Evolutionary conservation across 1,140 invertebrate genomes (phyloP).

Genomic region (Camponotus pennsylvanicus): DNA sequence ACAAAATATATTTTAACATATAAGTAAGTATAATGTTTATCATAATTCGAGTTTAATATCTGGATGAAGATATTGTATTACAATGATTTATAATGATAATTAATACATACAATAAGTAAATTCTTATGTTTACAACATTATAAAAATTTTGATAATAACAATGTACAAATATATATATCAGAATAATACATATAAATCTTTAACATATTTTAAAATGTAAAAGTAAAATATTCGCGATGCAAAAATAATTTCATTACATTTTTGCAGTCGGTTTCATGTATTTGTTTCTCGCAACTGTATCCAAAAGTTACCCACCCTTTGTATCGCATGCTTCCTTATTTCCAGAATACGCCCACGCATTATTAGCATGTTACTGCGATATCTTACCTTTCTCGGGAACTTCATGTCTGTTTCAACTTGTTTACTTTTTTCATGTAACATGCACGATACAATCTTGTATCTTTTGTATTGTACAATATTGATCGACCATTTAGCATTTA

Average conservation of each 20-base stretch:
- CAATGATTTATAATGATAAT: not conserved
- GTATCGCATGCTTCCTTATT: slow-evolving; percentile 63
- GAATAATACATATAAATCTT: not conserved
- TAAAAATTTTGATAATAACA: not conserved
- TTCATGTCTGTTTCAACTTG: not conserved
- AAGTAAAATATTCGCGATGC: not conserved
- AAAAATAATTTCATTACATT: not conserved
- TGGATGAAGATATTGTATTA: not conserved
- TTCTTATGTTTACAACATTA: not conserved
- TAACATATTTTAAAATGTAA: not conserved
- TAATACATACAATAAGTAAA: not conserved
- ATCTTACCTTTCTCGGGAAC: slow-evolving; percentile 19
- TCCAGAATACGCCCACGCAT: slow-evolving; percentile 59
- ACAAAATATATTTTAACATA: too few species aligned
- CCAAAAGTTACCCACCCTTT: slow-evolving; percentile 54
- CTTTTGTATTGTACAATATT: not conserved
- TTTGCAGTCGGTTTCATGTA: slow-evolving; percentile 13
- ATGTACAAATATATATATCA: not conserved
- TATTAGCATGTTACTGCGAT: slow-evolving; percentile 69
- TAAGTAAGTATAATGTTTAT: not conserved
- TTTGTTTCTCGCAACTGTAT: slow-evolving; percentile 10
- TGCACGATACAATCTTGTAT: not conserved
- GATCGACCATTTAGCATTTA: slow-evolving; percentile 33
- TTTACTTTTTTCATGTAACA: slow-evolving; percentile 13
- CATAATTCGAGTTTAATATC: not conserved